phyloP scores from a whole-genome alignment of 2,797 vertebrate genomes.

The Artibeus lituratus region DNA sequence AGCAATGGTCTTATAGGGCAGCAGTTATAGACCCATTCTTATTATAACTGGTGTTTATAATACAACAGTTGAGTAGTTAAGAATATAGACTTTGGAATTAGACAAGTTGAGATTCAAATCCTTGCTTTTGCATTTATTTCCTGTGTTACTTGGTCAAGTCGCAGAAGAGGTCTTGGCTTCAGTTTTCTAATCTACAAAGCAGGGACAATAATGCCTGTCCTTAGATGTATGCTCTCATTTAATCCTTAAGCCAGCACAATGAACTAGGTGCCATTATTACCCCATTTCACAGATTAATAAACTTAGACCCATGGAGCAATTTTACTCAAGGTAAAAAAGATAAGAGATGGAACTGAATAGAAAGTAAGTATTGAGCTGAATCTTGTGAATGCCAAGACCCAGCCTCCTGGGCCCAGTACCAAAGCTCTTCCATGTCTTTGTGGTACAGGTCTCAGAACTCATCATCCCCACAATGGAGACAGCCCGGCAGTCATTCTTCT shows the following conservation, averaged over 20 bases:
- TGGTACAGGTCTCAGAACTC: constrained; percentile 90
- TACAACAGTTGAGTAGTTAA: not conserved
- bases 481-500: constrained; percentile 91
- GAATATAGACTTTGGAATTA: not conserved
- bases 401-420: not conserved
- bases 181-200: not conserved
- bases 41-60: not conserved
- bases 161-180: not conserved
- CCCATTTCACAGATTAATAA: constrained; percentile 6
- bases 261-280: not conserved
- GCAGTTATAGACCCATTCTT: not conserved
- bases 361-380: not conserved
- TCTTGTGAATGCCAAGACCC: not conserved
- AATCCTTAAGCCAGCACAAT: not conserved
- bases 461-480: constrained; percentile 95
- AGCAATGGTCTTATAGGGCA: not conserved
- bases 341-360: not conserved
- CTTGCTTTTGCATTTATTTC: not conserved
- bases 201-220: not conserved
- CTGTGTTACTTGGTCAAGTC: not conserved
- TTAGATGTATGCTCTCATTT: not conserved
- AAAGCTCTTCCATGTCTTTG: not conserved
- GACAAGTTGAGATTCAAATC: not conserved
- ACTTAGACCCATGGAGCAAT: not conserved
- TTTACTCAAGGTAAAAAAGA: not conserved